These are phyloP conservation scores for Oryctes rhinoceros DNA, from an alignment of 1,140 invertebrate species.

Conservation along the genomic window DNA sequence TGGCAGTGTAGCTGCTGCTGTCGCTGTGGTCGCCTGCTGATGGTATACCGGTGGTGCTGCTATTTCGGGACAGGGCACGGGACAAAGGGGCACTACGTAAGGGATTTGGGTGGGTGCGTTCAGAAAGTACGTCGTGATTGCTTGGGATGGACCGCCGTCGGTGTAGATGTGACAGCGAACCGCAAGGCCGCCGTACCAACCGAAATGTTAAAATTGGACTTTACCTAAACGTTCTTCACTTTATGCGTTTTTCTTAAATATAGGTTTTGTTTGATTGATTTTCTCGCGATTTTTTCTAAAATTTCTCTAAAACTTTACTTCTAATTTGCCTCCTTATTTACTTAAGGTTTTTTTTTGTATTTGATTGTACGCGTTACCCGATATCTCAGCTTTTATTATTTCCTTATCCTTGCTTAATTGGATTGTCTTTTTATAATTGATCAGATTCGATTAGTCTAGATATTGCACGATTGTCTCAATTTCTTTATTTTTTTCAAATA, in stretches of 20 bases:
- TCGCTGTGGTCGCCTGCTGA: slow-evolving; percentile 2
- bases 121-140: slow-evolving; percentile 61
- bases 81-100: slow-evolving; percentile 61
- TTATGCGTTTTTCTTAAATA: too few relatives aligned
- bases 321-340: slow-evolving; percentile 15
- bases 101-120: slow-evolving; percentile 59
- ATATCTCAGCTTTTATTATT: slow-evolving; percentile 24
- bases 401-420: slow-evolving; percentile 34
- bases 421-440: slow-evolving; percentile 43
- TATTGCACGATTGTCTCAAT: slow-evolving; percentile 58
- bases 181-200: slow-evolving; percentile 41
- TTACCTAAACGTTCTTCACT: too few relatives aligned
- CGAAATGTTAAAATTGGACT: not conserved
- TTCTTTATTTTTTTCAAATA: slow-evolving; percentile 24
- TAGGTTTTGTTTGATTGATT: too few relatives aligned
- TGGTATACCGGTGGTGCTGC: slow-evolving; percentile 48
- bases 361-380: slow-evolving; percentile 33
- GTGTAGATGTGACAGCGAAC: slow-evolving; percentile 43
- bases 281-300: too few relatives aligned
- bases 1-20: slow-evolving; percentile 43
- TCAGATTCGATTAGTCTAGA: slow-evolving; percentile 49
- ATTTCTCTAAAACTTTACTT: not conserved
- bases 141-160: slow-evolving; percentile 43
- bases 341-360: not conserved
- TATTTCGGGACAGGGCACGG: slow-evolving; percentile 56